Percentiles rank a stretch among this genome's conserved stretches.
These are phyloP conservation scores for Calliphora vicina DNA, from an alignment of 1,140 invertebrate species.

Conservation along the genomic window DNA sequence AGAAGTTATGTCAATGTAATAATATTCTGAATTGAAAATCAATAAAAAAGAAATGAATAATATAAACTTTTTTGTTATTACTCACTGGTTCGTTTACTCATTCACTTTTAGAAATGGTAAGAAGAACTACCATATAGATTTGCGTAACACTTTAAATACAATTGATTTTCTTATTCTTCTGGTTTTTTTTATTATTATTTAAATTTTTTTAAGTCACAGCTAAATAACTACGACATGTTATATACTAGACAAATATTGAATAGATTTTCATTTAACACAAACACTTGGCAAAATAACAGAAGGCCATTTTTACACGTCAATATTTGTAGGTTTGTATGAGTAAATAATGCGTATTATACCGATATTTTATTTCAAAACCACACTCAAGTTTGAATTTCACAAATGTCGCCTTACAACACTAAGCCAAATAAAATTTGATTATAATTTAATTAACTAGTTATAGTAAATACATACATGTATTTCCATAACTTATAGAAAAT, in stretches of 20 bases:
- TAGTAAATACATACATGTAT: too few species aligned
- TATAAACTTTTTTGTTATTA: too few species aligned
- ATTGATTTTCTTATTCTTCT: background rate
- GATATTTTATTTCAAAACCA: too few species aligned
- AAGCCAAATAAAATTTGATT: too few species aligned
- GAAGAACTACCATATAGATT: background rate
- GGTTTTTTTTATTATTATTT: background rate
- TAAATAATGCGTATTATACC: too few species aligned
- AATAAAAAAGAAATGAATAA: too few species aligned
- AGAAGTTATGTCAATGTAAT: too few species aligned
- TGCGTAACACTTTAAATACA: slow-evolving; percentile 1
- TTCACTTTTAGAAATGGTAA: too few species aligned
- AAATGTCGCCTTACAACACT: background rate
- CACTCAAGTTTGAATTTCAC: background rate
- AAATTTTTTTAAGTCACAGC: background rate
- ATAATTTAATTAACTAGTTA: too few species aligned
- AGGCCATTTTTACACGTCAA: background rate
- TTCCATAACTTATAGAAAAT: too few species aligned
- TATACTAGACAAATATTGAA: background rate
- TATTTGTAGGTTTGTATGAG: background rate
- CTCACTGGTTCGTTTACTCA: too few species aligned
- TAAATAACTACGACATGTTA: background rate
- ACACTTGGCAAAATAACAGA: background rate
- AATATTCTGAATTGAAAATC: too few species aligned
- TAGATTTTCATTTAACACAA: background rate